Base-by-base conservation (phyloP, 2,113 vertebrate species). In the Poicephalus gulielmi region DNA sequence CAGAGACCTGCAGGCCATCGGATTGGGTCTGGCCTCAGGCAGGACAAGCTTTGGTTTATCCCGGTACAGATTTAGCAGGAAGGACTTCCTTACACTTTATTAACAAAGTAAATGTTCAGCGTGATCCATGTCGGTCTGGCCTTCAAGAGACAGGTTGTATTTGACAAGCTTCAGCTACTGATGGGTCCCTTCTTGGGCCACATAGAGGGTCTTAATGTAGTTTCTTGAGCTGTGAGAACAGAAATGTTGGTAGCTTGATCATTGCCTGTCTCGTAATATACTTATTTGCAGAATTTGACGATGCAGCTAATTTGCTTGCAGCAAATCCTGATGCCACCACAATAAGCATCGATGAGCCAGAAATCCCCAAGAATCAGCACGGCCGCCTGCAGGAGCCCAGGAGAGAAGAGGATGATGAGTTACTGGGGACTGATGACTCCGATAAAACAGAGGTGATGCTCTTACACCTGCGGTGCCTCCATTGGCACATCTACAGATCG, bases 201-300 rank as follows among this genome's bases (percentile, higher is more conserved):
- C 1, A 14, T 14, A 11, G 11, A 25, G 31, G 17, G 12, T 75
- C 5, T 70, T 30, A 2, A 20, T 12, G 28, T 7, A 13, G 9
- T 24, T 49, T 12, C 73, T 73, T 76, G 28, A 84, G 39, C 23
- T 12, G 6, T 0, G 9, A 33, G 17, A 24, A 17, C 2, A 30
- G 24, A 57, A 55, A 24, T 6, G 18, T 28, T 4, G 24, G 22
- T 53, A 16, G 71, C 17, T 75, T 50, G 50, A 64, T 77, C 41
- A 18, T 68, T 1, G 0, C 30, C 35, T 94, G 24, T 90, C 59
- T 12, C 57, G 69, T 80, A 30, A 82, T 52, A 24, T 76, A 43
- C 47, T 96, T 84, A 52, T 70, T 96, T 87, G 63, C 90, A 99
- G 99, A 99, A 84, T 99, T 99, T 98, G 99, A 99, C 19, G 98